Evolutionary conservation across 1,140 invertebrate genomes (phyloP), one percentile per base, ranked within the genome.

Genomic region (Oscheius sp.): DNA sequence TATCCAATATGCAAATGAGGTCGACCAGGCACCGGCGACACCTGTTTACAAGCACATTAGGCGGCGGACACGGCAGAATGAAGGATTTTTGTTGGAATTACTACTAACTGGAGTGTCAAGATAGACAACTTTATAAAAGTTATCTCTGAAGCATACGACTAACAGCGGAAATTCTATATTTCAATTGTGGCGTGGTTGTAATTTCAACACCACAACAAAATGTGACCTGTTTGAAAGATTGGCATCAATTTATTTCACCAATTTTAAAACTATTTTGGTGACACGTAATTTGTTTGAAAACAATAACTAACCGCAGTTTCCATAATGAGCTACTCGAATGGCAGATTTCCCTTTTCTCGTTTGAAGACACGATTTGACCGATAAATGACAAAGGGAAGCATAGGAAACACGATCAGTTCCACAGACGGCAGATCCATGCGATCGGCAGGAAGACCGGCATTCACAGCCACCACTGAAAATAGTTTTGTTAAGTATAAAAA

Each of bases 381-480:
- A 74, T 34, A 93, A 85, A 65, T 89, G 87, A 84, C 92, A 93
- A 82, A 92, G 91, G 80, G 88, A 91, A 10, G 87, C 84, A 83
- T 93, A 93, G 45, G 90, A 91, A 7, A 88, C 84, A 15, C 91
- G 91, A 87, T 92, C 89, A 31, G 89, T 90, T 31, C 91, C 91
- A 84, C 91, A 92, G 70, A 92, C 90, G 3, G 64, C 55, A 26
- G 45, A 34, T 45, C 89, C 89, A 1, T 79, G 73, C 79, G 89
- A 84, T 23, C 64, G 55, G 28, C 72, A 74, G 32, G 61, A 62
- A 10, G 52, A 42, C 26, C 58, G 49, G 26, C 72, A 74, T 46
- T 68, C 72, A 62, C 72, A 74, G 0, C 59, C 46, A 45, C 65
- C 72, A 0, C 64, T 74, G 36, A 38, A 36, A 20, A 38, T 2